Evolutionary conservation across 1,140 invertebrate genomes (phyloP), one percentile per base, ranked within the genome.

Genomic region (Hylaeus volcanicus): DNA sequence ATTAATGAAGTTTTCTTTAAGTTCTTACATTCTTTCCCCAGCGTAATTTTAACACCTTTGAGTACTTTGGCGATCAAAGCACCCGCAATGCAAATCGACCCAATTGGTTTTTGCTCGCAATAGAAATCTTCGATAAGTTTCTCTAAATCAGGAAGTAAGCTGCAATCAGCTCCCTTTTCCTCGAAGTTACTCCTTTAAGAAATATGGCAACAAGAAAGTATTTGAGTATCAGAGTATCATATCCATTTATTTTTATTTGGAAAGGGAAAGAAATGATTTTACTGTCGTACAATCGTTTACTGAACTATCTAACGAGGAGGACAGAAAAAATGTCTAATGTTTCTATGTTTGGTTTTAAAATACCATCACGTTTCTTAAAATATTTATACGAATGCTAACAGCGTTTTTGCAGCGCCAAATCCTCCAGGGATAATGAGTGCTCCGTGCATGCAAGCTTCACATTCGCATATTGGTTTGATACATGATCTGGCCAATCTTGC

Each of bases 401-500:
- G 89, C 86, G 95, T 95, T 82, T 95, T 95, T 2, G 94, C 95
- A 51, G 92, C 95, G 3, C 95, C 95, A 92, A 95, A 95, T 72
- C 95, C 95, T 68, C 95, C 95, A 56, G 95, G 95, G 80, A 96
- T 94, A 15, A 96, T 90, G 14, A 96, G 91, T 39, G 93, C 95
- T 89, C 93, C 93, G 77, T 93, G 94, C 15, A 85, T 82, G 37
- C 85, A 84, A 3, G 91, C 85, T 56, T 92, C 90, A 12, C 95
- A 91, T 37, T 94, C 89, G 55, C 90, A 91, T 5, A 96, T 83
- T 64, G 94, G 91, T 74, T 92, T 86, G 63, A 95, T 91, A 6
- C 91, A 90, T 2, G 94, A 93, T 80, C 95, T 90, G 39, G 95
- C 94, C 81, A 96, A 94, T 81, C 95, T 87, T 2, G 95, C 95